Conservation (phyloP, 2,797 vertebrate genomes). For the Buceros bicornis region DNA sequence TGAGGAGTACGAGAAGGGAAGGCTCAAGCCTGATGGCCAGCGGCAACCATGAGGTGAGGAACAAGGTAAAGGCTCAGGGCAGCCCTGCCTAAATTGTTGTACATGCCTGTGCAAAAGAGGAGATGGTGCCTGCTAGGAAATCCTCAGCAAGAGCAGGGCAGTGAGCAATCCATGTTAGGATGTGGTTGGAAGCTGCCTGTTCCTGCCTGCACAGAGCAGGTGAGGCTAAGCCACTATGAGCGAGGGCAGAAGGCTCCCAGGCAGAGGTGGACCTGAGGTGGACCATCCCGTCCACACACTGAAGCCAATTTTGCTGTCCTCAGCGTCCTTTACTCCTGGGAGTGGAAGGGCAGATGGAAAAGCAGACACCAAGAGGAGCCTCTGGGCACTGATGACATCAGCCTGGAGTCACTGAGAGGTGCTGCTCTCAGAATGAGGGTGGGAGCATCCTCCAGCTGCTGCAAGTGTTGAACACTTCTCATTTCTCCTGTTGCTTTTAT, state of each 20-base stretch:
- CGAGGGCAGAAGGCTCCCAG: neutral
- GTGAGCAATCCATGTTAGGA: neutral
- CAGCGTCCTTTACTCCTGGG: fast-evolving
- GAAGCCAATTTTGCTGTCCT: neutral
- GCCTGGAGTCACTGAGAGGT: neutral
- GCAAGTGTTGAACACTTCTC: neutral
- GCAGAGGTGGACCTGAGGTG: neutral
- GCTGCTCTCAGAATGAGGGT: neutral
- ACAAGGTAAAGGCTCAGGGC: neutral
- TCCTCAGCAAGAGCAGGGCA: neutral
- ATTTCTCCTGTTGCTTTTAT: slow-evolving; percentile 12
- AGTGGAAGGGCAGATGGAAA: neutral
- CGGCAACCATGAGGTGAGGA: fast-evolving
- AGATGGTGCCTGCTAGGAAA: neutral
- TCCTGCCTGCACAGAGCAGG: neutral
- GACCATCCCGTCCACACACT: neutral
- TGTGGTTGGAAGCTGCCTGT: neutral
- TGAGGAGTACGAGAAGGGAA: neutral
- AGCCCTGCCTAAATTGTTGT: neutral
- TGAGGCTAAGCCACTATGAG: neutral
- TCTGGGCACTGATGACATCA: neutral
- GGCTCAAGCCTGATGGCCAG: fast-evolving
- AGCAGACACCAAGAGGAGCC: neutral
- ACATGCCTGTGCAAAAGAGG: neutral
- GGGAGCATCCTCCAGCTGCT: slow-evolving; percentile 2